Base-by-base conservation (phyloP, 2,797 vertebrate genomes). In the Podarcis siculus region DNA sequence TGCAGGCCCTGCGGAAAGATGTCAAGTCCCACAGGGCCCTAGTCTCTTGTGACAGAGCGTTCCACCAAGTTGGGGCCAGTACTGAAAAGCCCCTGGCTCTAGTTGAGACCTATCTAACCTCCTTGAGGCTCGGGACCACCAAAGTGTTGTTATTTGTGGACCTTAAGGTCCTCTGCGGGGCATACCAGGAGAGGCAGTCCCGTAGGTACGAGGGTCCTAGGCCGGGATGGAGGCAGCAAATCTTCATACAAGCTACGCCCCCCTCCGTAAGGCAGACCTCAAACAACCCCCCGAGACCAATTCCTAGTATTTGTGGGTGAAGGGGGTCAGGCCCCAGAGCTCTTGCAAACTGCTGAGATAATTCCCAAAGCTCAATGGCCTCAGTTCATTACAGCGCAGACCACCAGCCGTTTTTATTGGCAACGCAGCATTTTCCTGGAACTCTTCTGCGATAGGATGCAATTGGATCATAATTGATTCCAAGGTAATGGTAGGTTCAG, bases 241-340 rank as follows among this genome's bases (percentile, higher is more conserved):
- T 42, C 42, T 42, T 42, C 42, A 42, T 42, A 42, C 42, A 42
- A 42, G 5, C 78, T 12, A 35, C 23, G 10, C 4, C 49, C 32
- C 32, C 9, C 35, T 9, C 3, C 72, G 1, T 85, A 76, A 90
- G 87, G 79, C 61, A 85, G 86, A 58, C 83, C 76, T 82, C 32
- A 88, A 76, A 90, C 88, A 32, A 90, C 90, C 91, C 94, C 91
- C 93, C 91, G 90, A 89, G 92, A 89, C 86, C 91, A 92, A 61
- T 95, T 93, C 92, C 89, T 89, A 93, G 92, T 85, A 89, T 89
- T 93, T 90, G 86, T 82, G 55, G 5, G 21, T 5, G 61, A 25
- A 8, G 23, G 12, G 12, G 7, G 45, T 37, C 69, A 58, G 10
- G 19, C 17, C 45, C 15, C n/a, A 32, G 12, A 23, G 67, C 12